Evolutionary conservation across 2,888 invertebrate genomes (phyloP).

Genomic region (Acholoe squamosa): DNA sequence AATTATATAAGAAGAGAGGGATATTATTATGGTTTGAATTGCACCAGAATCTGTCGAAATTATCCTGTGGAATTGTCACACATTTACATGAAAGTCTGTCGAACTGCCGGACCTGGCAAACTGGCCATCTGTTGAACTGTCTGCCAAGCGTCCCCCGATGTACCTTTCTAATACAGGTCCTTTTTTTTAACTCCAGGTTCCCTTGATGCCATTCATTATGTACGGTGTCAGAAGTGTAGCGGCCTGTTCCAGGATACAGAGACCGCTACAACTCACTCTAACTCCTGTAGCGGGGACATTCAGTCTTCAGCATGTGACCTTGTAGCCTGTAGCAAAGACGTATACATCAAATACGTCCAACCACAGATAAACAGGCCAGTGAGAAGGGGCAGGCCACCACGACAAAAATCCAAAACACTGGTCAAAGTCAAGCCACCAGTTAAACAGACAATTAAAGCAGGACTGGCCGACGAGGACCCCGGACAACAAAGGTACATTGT

Average conservation of each 20-base stretch:
- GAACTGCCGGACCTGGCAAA: no score
- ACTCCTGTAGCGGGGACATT: not conserved
- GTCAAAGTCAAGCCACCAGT: not conserved
- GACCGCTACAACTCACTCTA: not conserved
- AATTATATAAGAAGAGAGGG: no score
- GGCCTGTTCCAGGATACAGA: not conserved
- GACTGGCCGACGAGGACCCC: no score
- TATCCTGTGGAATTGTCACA: no score
- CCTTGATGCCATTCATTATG: not conserved
- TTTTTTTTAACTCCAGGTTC: conserved; percentile 8
- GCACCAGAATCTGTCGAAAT: no score
- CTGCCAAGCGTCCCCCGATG: no score
- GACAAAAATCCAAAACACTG: not conserved
- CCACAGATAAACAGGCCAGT: not conserved
- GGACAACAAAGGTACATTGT: no score
- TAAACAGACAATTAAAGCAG: no score
- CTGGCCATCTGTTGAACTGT: no score
- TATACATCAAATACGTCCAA: conserved; percentile 4
- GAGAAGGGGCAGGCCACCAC: not conserved
- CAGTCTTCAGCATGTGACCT: not conserved
- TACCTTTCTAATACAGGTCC: not conserved
- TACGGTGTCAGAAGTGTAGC: conserved; percentile 1
- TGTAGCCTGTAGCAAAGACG: conserved; percentile 10
- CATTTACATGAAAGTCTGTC: no score
- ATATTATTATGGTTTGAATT: no score